phyloP scores from a whole-genome alignment of 2,797 vertebrate species.

The Acestrorhynchus altus region DNA sequence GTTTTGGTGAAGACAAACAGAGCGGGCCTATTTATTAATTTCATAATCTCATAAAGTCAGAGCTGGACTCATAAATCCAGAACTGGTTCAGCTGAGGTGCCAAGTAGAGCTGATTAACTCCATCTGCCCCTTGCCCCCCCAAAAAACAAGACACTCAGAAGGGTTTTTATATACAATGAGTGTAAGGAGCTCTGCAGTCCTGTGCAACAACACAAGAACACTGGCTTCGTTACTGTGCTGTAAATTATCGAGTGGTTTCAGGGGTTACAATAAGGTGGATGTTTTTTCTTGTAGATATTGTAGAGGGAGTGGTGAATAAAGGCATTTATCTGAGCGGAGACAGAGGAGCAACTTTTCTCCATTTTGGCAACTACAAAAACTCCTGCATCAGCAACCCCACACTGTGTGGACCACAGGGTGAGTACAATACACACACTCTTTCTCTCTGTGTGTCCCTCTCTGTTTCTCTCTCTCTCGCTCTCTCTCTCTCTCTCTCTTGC shows the following conservation, averaged over 20 bases:
- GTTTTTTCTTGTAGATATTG: constrained; percentile 82
- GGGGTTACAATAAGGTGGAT: constrained; percentile 30
- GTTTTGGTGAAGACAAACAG: constrained; percentile 37
- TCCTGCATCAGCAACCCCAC: constrained; percentile 91
- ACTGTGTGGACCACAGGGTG: constrained; percentile 90
- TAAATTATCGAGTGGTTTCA: background rate
- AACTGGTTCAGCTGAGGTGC: background rate
- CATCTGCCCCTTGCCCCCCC: background rate
- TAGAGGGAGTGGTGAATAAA: constrained; percentile 94
- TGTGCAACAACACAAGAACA: background rate
- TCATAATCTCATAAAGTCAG: constrained; percentile 51
- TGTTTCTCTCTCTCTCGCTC: background rate
- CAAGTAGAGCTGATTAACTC: constrained; percentile 27
- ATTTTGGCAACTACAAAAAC: constrained; percentile 87
- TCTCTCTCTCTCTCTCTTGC: background rate
- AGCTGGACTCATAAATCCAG: constrained; percentile 38
- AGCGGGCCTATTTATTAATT: constrained; percentile 48
- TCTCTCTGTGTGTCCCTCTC: background rate
- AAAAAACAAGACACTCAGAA: constrained; percentile 5
- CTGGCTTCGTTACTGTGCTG: background rate
- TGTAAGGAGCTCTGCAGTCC: background rate
- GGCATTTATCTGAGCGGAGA: constrained; percentile 88
- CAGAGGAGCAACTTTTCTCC: constrained; percentile 85
- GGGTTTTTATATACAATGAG: background rate
- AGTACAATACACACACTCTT: constrained; percentile 53